Evolutionary conservation across 2,888 invertebrate species (phyloP).

Genomic region (Sarcophaga caerulescens): DNA sequence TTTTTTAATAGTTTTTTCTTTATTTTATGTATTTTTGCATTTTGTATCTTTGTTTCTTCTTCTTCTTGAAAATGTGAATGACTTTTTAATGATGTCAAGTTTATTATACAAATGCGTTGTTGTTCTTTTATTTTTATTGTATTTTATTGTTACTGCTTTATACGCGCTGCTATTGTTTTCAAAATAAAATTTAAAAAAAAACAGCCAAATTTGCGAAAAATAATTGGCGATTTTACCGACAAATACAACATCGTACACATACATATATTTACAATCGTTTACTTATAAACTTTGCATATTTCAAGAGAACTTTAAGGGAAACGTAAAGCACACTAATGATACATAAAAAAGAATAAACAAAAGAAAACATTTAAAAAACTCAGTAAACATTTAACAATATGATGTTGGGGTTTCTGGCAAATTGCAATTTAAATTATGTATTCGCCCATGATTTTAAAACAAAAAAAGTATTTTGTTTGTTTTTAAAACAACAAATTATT

Average conservation of each 20-base stretch:
- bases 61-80: conserved; percentile 48
- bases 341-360: no score
- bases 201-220: neutral
- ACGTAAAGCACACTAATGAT: neutral
- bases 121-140: neutral
- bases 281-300: neutral
- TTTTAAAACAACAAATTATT: no score
- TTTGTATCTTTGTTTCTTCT: neutral
- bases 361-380: neutral
- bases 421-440: no score
- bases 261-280: neutral
- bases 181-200: conserved; percentile 4
- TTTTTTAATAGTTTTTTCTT: neutral
- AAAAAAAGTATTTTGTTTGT: no score
- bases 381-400: neutral
- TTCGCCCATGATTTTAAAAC: no score
- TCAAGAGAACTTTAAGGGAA: neutral
- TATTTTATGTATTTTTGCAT: conserved; percentile 9
- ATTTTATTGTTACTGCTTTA: neutral
- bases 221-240: neutral
- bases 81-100: conserved; percentile 65
- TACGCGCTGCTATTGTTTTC: conserved; percentile 21
- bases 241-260: neutral
- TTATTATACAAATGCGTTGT: conserved; percentile 39
- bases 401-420: no score